Evolutionary conservation across 2,797 vertebrate genomes (phyloP).

Genomic region (Manis crassicaudata): DNA sequence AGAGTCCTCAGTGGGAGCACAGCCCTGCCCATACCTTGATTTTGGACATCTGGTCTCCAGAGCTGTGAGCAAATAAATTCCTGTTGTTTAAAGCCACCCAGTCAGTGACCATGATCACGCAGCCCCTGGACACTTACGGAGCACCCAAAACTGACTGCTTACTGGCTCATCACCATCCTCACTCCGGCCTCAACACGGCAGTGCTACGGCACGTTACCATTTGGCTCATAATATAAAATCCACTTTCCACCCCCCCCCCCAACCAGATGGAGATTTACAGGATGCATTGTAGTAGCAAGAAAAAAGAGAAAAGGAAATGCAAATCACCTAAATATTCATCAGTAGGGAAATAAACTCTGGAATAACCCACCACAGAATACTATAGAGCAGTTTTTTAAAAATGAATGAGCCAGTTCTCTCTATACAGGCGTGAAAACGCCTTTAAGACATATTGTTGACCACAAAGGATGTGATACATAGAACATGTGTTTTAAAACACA

Average conservation of each 20-base stretch:
- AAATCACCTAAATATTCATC: neutral
- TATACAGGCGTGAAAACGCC: neutral
- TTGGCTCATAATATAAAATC: neutral
- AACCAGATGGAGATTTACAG: neutral
- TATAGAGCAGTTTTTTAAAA: neutral
- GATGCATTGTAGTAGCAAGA: neutral
- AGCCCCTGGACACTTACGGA: neutral
- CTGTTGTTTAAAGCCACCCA: neutral
- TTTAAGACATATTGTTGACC: neutral
- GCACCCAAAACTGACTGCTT: neutral
- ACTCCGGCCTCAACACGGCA: neutral
- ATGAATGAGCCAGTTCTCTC: neutral
- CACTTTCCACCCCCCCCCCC: neutral
- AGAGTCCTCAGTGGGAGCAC: accelerated
- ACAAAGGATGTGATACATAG: neutral
- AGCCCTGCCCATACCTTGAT: neutral
- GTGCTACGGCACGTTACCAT: accelerated
- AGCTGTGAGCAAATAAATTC: too few species aligned
- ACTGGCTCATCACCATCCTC: neutral
- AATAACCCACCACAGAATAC: neutral
- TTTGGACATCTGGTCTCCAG: neutral
- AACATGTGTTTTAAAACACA: neutral
- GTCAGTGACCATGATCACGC: neutral
- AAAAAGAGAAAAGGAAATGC: neutral
- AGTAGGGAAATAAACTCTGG: neutral